phyloP scores from a whole-genome alignment of 2,113 vertebrate genomes.

The Petromus typicus region DNA sequence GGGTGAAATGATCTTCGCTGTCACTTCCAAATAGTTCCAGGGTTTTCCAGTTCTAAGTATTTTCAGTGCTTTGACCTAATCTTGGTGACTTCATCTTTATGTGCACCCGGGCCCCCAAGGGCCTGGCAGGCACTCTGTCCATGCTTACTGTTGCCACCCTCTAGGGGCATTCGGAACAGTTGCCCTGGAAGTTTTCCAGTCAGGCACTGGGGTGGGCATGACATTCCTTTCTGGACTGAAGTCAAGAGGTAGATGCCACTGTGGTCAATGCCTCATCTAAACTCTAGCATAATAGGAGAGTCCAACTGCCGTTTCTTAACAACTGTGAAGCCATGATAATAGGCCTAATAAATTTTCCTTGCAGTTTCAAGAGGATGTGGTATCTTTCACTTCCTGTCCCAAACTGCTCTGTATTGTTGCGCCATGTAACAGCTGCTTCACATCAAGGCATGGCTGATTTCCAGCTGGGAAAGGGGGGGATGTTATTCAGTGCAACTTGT shows the following conservation, averaged over 20 bases:
- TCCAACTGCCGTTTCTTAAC: constrained; percentile 51
- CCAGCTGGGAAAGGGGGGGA: background rate
- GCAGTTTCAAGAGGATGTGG: constrained; percentile 68
- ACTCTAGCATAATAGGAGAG: background rate
- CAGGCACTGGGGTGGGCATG: background rate
- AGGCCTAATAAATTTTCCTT: constrained; percentile 62
- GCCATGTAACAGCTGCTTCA: constrained; percentile 39
- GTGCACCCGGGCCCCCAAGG: background rate
- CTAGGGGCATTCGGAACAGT: background rate
- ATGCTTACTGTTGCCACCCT: background rate
- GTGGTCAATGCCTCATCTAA: background rate
- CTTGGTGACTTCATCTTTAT: background rate
- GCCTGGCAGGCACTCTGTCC: background rate
- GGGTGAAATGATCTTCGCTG: background rate
- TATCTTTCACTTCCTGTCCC: constrained; percentile 67
- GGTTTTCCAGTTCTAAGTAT: background rate
- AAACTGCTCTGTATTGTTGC: background rate
- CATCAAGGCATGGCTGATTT: constrained; percentile 13
- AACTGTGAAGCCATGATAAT: constrained; percentile 70
- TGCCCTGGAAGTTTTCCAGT: background rate
- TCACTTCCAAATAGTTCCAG: constrained; percentile 2
- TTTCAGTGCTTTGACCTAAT: background rate
- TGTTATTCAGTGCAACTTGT: background rate
- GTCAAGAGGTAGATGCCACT: background rate
- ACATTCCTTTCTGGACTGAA: constrained; percentile 13